These are phyloP conservation scores for Heterodera schachtii DNA, from an alignment of 1,140 invertebrate species.

Conservation along the genomic window DNA sequence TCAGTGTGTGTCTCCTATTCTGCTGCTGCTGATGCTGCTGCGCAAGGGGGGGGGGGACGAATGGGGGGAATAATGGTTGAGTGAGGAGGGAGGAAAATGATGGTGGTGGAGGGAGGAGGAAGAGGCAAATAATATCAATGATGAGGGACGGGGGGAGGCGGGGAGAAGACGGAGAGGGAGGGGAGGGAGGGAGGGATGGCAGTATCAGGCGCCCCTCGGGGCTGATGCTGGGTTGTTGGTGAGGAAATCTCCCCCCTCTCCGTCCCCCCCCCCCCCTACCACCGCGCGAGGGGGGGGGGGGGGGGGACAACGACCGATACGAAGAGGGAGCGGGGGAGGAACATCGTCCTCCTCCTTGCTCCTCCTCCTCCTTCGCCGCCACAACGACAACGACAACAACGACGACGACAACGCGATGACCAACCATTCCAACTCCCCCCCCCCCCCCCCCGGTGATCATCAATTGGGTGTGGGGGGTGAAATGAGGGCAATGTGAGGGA, in stretches of 20 bases:
- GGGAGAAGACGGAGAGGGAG: neutral
- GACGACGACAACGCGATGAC: neutral
- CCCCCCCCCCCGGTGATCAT: neutral
- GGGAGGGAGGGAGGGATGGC: too few relatives aligned
- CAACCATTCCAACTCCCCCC: neutral
- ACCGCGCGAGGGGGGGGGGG: neutral
- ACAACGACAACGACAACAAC: neutral
- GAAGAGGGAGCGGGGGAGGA: neutral
- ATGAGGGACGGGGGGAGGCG: neutral
- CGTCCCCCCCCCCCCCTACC: too few relatives aligned
- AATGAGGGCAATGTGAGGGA: neutral
- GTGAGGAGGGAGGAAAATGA: slow-evolving; percentile 2
- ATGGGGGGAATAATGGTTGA: slow-evolving; percentile 20
- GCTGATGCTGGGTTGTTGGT: neutral
- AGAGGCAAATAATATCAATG: slow-evolving; percentile 4
- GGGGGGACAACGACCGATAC: neutral
- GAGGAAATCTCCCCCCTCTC: neutral
- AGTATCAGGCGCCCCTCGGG: slow-evolving; percentile 22
- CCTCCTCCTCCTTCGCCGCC: too few relatives aligned
- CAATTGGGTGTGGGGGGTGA: neutral
- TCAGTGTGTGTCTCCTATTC: neutral
- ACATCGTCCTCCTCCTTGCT: neutral
- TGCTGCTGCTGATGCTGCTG: neutral
- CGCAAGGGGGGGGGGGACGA: slow-evolving; percentile 8
- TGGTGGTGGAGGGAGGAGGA: neutral